Evolutionary conservation across 2,888 invertebrate genomes (phyloP), one percentile per base, ranked within the genome.

Genomic region (Polymixis lichenea): DNA sequence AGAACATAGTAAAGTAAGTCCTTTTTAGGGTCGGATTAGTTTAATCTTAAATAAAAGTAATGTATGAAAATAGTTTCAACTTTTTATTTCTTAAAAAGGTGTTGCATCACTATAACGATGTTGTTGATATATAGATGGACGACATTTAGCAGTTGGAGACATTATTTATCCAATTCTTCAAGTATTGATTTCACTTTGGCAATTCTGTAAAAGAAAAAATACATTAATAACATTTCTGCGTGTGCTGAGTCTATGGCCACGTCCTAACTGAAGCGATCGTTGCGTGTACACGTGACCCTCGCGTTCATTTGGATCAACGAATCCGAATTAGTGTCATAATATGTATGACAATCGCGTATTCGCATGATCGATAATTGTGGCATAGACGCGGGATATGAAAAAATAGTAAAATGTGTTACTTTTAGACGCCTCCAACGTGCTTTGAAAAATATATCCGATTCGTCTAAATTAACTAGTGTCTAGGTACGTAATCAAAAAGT

Each of bases 121-220:
- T n/a, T n/a, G n/a, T n/a, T n/a, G n/a, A n/a, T n/a, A n/a, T n/a
- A n/a, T n/a, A n/a, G 15, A 32, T 66, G 49, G 51, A 51, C 3
- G 51, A 32, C 15, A 22, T 22, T 1, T 4, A n/a, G 11, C 5
- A 19, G 19, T 17, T 32, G 53, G 2, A 17, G n/a, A n/a, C 53
- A n/a, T 67, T 67, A 67, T 11, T n/a, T 38, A 13, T 67, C 53
- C 53, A 67, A 38, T 32, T 67, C 67, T 38, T 53, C 53, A 38
- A 67, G n/a, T 38, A 53, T 53, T 19, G n/a, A n/a, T 13, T 38
- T 11, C 53, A 67, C 0, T 38, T 19, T 67, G 11, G n/a, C 19
- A n/a, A 32, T n/a, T 7, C 67, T 67, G 67, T 53, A 67, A 67
- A 38, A n/a, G 3, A 67, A 67, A n/a, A 64, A 32, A 17, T 7